Evolutionary conservation across 2,113 vertebrate species (phyloP).

Genomic region (Oncorhynchus masou): DNA sequence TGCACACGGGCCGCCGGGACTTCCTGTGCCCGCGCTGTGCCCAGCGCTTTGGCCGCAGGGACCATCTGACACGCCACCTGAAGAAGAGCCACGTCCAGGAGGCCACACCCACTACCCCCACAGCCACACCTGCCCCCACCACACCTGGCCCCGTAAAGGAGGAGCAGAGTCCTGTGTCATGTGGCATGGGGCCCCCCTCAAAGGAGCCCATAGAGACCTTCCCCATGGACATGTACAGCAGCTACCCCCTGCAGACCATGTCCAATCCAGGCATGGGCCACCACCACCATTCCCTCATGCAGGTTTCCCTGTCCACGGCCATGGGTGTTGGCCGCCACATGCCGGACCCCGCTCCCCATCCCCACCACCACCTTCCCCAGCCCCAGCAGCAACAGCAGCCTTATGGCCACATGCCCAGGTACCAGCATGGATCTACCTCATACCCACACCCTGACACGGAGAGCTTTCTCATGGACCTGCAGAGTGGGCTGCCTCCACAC

Average conservation of each 20-base stretch:
- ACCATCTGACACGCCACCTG: constrained; percentile 93
- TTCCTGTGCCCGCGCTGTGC: constrained; percentile 94
- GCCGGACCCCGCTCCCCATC: constrained; percentile 52
- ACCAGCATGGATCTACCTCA: constrained; percentile 96
- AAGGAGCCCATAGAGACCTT: constrained; percentile 76
- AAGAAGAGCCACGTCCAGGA: constrained; percentile 98
- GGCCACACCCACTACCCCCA: constrained; percentile 66
- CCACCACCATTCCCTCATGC: constrained; percentile 81
- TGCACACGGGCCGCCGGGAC: constrained; percentile 94
- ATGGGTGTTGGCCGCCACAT: constrained; percentile 72
- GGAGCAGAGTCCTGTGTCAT: constrained; percentile 82
- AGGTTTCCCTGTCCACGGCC: constrained; percentile 79
- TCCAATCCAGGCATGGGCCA: constrained; percentile 78
- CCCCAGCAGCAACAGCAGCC: constrained; percentile 66
- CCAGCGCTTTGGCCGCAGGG: constrained; percentile 91
- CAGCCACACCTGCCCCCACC: constrained; percentile 76
- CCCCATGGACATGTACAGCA: constrained; percentile 84
- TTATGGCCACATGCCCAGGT: constrained; percentile 79
- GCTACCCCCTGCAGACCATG: constrained; percentile 80
- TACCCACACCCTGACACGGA: constrained; percentile 93
- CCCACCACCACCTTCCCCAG: constrained; percentile 62
- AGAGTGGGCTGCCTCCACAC: constrained; percentile 83
- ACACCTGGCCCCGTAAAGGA: constrained; percentile 81
- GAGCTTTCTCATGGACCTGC: constrained; percentile 92
- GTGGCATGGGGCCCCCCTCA: constrained; percentile 71